A percentile compares a stretch with the other conserved stretches of the same genome.
Evolutionary conservation across 1,140 invertebrate genomes (phyloP).

Genomic region (Lepidostoma basale): DNA sequence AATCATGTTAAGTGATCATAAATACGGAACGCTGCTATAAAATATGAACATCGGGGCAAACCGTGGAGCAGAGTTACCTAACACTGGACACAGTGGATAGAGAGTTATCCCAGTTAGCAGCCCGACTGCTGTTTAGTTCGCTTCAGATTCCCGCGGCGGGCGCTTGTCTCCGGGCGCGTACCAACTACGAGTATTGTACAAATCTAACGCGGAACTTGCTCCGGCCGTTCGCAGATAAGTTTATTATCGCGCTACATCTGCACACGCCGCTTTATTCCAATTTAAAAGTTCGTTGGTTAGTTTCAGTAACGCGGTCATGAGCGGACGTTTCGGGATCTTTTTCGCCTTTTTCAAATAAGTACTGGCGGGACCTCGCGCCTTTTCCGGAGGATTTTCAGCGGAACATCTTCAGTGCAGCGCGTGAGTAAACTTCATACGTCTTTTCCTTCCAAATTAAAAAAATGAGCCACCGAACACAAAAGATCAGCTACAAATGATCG

Average conservation of each 20-base stretch:
- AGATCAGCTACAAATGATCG: too few species aligned
- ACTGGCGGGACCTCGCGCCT: not conserved
- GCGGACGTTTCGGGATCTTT: conserved; percentile 4
- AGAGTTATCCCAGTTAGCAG: not conserved
- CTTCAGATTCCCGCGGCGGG: not conserved
- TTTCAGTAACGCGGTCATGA: conserved; percentile 7
- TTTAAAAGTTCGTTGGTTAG: not conserved
- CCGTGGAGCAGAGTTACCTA: not conserved
- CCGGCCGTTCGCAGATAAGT: not conserved
- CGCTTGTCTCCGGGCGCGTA: not conserved
- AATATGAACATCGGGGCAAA: not conserved
- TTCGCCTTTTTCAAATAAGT: not conserved
- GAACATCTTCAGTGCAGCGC: not conserved
- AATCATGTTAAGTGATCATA: conserved; percentile 16
- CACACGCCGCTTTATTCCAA: not conserved
- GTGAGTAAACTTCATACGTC: not conserved
- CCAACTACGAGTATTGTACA: too few species aligned
- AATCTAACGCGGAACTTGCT: too few species aligned
- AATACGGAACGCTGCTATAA: not conserved
- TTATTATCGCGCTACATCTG: not conserved
- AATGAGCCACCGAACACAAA: too few species aligned
- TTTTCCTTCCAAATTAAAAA: too few species aligned
- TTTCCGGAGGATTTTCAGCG: not conserved
- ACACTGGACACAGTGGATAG: not conserved
- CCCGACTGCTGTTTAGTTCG: not conserved